Conservation (phyloP, 2,113 vertebrate species). For the Neopipo cinnamomea region DNA sequence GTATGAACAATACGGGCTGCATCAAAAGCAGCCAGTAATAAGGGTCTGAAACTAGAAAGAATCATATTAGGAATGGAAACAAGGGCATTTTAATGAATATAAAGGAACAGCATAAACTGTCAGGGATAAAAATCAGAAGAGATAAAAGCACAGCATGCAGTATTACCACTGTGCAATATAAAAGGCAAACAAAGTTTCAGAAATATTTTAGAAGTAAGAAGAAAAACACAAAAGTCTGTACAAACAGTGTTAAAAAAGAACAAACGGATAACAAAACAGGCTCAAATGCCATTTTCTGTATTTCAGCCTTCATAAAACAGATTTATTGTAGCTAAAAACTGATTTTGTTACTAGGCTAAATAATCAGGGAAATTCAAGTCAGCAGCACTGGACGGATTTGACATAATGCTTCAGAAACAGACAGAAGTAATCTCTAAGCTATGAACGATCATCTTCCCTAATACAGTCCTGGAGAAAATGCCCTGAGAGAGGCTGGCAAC, state of each 20-base stretch:
- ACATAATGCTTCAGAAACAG: neutral
- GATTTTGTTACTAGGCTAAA: neutral
- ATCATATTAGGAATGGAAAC: constrained; percentile 50
- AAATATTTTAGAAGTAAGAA: constrained; percentile 49
- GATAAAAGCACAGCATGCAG: constrained; percentile 57
- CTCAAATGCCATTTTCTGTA: neutral
- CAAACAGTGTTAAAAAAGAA: constrained; percentile 2
- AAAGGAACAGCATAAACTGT: constrained; percentile 57
- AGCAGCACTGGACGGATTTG: neutral
- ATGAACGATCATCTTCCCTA: neutral
- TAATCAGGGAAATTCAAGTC: neutral
- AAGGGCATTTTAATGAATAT: constrained; percentile 58
- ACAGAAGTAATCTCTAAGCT: neutral
- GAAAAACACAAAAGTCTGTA: constrained; percentile 18
- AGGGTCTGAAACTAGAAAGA: constrained; percentile 52
- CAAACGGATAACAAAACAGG: neutral
- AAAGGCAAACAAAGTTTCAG: constrained; percentile 61
- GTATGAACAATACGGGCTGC: neutral
- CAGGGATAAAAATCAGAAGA: constrained; percentile 57
- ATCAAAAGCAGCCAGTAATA: constrained; percentile 61
- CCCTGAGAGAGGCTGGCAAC: neutral
- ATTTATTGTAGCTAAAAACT: neutral
- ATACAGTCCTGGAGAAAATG: neutral
- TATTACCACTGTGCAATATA: constrained; percentile 48
- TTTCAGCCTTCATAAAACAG: neutral